phyloP scores from a whole-genome alignment of 2,113 vertebrate species.

The Tachycineta bicolor region DNA sequence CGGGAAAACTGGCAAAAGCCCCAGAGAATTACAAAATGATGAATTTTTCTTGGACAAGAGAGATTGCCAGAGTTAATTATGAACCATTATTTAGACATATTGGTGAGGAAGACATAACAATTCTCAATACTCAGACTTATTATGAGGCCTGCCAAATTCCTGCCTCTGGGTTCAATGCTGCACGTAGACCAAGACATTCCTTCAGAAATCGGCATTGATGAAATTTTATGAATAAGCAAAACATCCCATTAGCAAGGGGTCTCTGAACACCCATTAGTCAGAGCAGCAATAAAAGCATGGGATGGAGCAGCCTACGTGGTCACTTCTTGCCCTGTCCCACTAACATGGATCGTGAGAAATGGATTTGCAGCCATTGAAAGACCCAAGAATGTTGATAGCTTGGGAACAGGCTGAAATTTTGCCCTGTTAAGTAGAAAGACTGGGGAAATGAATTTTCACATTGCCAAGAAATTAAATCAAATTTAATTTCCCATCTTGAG shows the following conservation, averaged over 20 bases:
- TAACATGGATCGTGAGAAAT: neutral
- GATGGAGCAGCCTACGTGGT: neutral
- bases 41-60: slow-evolving; percentile 39
- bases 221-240: slow-evolving; percentile 55
- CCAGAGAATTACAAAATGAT: slow-evolving; percentile 40
- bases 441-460: neutral
- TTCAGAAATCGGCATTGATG: slow-evolving; percentile 38
- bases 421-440: neutral
- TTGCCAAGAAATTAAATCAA: slow-evolving; percentile 38
- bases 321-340: neutral
- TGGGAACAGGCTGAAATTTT: slow-evolving; percentile 17
- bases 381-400: slow-evolving; percentile 4
- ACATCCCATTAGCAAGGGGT: slow-evolving; percentile 37
- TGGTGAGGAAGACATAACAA: slow-evolving; percentile 59
- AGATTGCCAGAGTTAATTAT: slow-evolving; percentile 56
- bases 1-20: slow-evolving; percentile 28
- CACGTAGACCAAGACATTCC: slow-evolving; percentile 37
- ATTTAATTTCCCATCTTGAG: neutral
- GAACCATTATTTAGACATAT: slow-evolving; percentile 48
- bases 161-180: slow-evolving; percentile 27
- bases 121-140: slow-evolving; percentile 26
- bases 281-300: neutral
- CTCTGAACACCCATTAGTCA: slow-evolving; percentile 38
- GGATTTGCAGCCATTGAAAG: neutral
- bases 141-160: slow-evolving; percentile 47